Conservation (phyloP, 2,113 vertebrate genomes). For the Taxidea taxus region DNA sequence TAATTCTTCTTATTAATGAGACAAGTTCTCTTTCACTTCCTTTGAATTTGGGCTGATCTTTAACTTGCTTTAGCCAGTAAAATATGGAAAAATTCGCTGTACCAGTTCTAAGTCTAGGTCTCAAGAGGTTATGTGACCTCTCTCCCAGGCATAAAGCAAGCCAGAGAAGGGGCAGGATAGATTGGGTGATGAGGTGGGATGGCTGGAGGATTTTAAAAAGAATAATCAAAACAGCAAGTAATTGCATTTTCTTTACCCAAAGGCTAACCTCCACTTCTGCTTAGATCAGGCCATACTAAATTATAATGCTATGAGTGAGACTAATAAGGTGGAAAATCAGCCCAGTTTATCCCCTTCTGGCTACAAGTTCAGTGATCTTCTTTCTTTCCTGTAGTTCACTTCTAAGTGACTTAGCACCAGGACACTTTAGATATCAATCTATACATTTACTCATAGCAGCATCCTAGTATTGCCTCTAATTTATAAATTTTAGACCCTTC, state of each 20-base stretch:
- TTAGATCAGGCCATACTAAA: slow-evolving; percentile 32
- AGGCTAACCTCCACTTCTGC: background rate
- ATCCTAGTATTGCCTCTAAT: background rate
- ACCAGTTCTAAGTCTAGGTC: background rate
- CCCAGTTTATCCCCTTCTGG: background rate
- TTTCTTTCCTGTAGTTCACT: background rate
- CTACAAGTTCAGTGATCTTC: background rate
- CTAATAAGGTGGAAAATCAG: slow-evolving; percentile 31
- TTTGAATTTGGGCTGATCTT: background rate
- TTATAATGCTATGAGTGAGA: slow-evolving; percentile 18
- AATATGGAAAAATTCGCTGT: background rate
- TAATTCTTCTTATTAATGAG: background rate
- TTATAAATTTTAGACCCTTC: background rate
- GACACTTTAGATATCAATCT: background rate
- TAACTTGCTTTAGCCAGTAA: background rate
- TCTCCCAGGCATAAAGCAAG: background rate
- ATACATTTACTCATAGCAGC: background rate
- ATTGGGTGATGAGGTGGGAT: background rate
- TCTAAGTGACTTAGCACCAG: background rate
- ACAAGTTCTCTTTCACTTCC: background rate
- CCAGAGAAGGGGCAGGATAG: background rate
- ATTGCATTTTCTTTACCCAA: slow-evolving; percentile 29
- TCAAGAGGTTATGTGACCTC: background rate
- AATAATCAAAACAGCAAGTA: slow-evolving; percentile 9
- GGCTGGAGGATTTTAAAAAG: slow-evolving; percentile 5